Conservation (phyloP, 2,797 vertebrate species). For the Hydrolagus colliei region DNA sequence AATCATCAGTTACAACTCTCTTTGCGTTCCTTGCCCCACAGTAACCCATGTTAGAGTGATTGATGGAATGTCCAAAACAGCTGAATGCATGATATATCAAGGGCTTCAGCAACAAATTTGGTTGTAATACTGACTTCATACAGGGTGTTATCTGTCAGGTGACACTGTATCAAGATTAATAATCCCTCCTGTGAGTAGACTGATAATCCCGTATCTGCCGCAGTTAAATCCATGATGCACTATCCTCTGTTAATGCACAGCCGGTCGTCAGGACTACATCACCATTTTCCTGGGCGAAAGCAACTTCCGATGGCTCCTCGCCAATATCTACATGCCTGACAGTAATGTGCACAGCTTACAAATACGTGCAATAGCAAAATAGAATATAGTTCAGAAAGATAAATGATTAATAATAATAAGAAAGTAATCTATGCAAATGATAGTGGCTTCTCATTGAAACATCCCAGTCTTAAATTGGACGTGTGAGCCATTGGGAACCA, state of each 20-base stretch:
- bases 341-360: background rate
- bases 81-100: slow-evolving; percentile 13
- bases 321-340: background rate
- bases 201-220: background rate
- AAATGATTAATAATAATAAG: too few species aligned
- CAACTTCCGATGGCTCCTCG: background rate
- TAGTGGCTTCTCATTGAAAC: too few species aligned
- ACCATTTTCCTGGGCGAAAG: background rate
- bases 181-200: background rate
- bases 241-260: background rate
- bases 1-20: background rate
- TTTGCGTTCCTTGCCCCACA: background rate
- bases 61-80: slow-evolving; percentile 15
- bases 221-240: background rate
- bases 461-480: too few species aligned
- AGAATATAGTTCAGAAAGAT: too few species aligned
- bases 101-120: background rate
- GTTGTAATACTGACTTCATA: slow-evolving; percentile 9
- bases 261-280: background rate
- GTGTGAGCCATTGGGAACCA: too few species aligned
- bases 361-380: background rate
- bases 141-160: background rate
- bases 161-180: slow-evolving; percentile 11
- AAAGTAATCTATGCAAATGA: too few species aligned
- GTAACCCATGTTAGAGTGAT: slow-evolving; percentile 7